Conservation (phyloP, 1,140 invertebrate species). For the Plodia interpunctella region DNA sequence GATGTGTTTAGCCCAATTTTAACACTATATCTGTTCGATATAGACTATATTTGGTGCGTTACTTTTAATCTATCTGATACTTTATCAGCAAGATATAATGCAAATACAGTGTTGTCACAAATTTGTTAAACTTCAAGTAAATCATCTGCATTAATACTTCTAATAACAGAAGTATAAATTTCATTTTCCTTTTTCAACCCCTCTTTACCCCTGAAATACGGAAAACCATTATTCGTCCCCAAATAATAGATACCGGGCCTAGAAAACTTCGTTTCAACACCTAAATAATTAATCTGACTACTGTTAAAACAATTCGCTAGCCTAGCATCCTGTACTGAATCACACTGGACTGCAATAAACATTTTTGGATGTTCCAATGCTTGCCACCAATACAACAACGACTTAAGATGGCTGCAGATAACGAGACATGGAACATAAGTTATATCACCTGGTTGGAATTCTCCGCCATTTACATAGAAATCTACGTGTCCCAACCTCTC, state of each 20-base stretch:
- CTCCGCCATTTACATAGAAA: slow-evolving; percentile 86
- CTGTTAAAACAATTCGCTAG: slow-evolving; percentile 53
- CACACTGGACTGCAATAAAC: slow-evolving; percentile 53
- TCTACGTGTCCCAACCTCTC: slow-evolving; percentile 83
- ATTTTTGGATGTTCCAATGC: slow-evolving; percentile 59
- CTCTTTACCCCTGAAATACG: slow-evolving; percentile 56
- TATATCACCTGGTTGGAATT: slow-evolving; percentile 79
- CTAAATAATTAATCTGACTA: slow-evolving; percentile 43
- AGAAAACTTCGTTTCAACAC: slow-evolving; percentile 45
- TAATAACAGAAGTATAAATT: slow-evolving; percentile 36
- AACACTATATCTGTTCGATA: no score
- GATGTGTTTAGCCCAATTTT: no score
- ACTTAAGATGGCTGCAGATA: slow-evolving; percentile 54
- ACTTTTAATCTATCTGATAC: no score
- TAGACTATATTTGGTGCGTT: no score
- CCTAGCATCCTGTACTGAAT: slow-evolving; percentile 55
- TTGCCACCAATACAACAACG: slow-evolving; percentile 59
- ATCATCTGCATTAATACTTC: slow-evolving; percentile 47
- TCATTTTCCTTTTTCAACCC: slow-evolving; percentile 55
- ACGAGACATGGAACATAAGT: slow-evolving; percentile 56
- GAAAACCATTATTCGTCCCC: slow-evolving; percentile 55
- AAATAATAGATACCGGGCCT: slow-evolving; percentile 57
- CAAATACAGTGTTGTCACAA: background rate
- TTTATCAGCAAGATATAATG: no score
- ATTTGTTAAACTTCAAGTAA: slow-evolving; percentile 1